Evolutionary conservation across 2,888 invertebrate genomes (phyloP), one percentile per base, ranked within the genome.

Genomic region (Clanis bilineata): DNA sequence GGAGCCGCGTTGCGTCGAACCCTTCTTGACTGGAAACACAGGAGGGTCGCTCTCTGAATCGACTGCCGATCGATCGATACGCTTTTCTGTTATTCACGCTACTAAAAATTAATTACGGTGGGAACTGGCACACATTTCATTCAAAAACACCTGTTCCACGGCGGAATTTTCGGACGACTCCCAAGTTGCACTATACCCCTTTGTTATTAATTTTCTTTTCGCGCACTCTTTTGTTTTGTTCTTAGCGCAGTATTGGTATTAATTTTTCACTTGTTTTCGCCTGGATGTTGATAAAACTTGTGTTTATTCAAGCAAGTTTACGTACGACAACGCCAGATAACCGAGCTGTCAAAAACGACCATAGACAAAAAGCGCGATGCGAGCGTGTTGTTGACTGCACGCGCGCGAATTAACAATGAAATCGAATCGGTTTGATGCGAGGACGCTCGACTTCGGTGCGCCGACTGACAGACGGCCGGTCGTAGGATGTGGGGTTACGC

Each of bases 81-180:
- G 90, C 92, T 84, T 79, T 75, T 87, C 71, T 88, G 83, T 85
- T 88, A 89, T 89, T 86, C 87, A 90, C 89, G 79, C 82, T 85
- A 88, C 85, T 81, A 83, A 84, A 88, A 82, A 88, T 88, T 89
- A 87, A 86, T 90, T 86, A 87, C 83, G 83, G 82, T 90, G 90
- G 88, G 91, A 92, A 92, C 89, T 82, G 79, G 83, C 86, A 90
- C 90, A 88, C 93, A 91, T 93, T 93, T 93, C 94, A 93, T 94
- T 94, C 93, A 93, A 94, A 94, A 95, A 95, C 95, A 95, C 95
- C 95, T 95, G 95, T 95, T 95, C 94, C 89, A 92, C 92, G 74
- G 72, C 88, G 88, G 89, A 93, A 93, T 94, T 95, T 95, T 95
- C 95, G 94, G 93, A 94, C 32, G 43, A 38, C 60, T n/a, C 64